Percentiles rank a stretch among this genome's conserved stretches.
Conservation (phyloP, 2,888 invertebrate species). For the Anodontia alba region DNA sequence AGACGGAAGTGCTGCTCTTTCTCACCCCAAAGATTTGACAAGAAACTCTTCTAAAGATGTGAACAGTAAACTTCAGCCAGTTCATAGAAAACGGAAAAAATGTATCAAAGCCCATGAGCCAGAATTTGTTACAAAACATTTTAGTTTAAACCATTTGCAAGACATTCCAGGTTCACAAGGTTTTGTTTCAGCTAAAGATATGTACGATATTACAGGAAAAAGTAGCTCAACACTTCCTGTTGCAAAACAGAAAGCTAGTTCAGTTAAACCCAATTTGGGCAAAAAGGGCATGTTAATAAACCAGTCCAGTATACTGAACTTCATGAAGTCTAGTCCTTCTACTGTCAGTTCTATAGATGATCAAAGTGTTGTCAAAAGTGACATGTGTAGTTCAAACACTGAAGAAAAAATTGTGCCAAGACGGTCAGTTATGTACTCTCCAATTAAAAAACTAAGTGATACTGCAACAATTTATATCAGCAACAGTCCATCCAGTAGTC, state of each 20-base stretch:
- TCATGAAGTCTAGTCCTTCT: constrained; percentile 35
- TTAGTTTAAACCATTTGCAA: background rate
- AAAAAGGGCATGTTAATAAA: constrained; percentile 26
- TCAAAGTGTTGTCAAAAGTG: background rate
- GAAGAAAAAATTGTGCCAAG: constrained; percentile 4
- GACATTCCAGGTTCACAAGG: constrained; percentile 24
- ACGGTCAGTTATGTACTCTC: constrained; percentile 65
- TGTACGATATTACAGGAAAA: constrained; percentile 48
- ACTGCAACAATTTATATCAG: constrained; percentile 59
- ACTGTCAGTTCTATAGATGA: background rate
- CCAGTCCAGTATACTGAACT: constrained; percentile 51
- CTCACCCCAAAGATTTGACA: constrained; percentile 45
- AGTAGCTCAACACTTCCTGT: no score
- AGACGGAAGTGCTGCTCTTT: constrained; percentile 48
- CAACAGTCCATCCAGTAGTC: constrained; percentile 46
- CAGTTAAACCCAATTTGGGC: background rate
- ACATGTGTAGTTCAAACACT: background rate
- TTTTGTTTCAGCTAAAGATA: constrained; percentile 54
- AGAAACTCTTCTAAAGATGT: constrained; percentile 30
- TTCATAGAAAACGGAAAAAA: background rate
- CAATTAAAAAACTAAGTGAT: constrained; percentile 62
- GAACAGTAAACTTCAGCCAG: background rate
- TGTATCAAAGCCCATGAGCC: background rate
- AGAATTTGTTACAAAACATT: constrained; percentile 38
- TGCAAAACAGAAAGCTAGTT: no score